Evolutionary conservation across 2,797 vertebrate genomes (phyloP).

Genomic region (Xyrichtys novacula): DNA sequence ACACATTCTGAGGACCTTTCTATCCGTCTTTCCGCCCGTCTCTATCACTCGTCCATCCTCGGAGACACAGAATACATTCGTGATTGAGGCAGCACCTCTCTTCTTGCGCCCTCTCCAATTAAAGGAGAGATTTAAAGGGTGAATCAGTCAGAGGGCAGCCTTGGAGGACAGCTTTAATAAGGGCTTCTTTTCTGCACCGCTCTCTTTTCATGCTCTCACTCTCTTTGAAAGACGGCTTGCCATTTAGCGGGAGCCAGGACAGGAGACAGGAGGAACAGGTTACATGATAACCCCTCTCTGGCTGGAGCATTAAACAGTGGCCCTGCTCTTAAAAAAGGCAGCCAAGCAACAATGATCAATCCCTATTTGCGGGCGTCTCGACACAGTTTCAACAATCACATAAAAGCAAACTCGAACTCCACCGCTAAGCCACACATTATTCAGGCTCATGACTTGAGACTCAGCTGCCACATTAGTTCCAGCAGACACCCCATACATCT

Average conservation of each 20-base stretch:
- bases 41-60: constrained; percentile 19
- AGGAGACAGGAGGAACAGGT: constrained; percentile 63
- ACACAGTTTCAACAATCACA: constrained; percentile 52
- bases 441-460: constrained; percentile 56
- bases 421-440: constrained; percentile 52
- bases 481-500: constrained; percentile 62
- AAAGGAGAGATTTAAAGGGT: constrained; percentile 84
- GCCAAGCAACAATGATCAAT: constrained; percentile 59
- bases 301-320: constrained; percentile 68
- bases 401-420: constrained; percentile 46
- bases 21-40: constrained; percentile 1
- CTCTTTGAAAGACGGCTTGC: constrained; percentile 62
- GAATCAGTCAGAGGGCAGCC: constrained; percentile 82
- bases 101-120: constrained; percentile 82
- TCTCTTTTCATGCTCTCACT: constrained; percentile 66
- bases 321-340: constrained; percentile 63
- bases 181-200: constrained; percentile 61
- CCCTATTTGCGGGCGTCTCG: constrained; percentile 46
- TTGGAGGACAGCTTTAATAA: constrained; percentile 85
- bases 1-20: constrained; percentile 36
- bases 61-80: constrained; percentile 67
- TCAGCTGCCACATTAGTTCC: constrained; percentile 69
- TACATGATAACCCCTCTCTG: constrained; percentile 65
- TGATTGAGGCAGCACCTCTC: constrained; percentile 71
- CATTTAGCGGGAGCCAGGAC: constrained; percentile 69